Base-by-base conservation (phyloP, 2,797 vertebrate species). In the Coluber constrictor region DNA sequence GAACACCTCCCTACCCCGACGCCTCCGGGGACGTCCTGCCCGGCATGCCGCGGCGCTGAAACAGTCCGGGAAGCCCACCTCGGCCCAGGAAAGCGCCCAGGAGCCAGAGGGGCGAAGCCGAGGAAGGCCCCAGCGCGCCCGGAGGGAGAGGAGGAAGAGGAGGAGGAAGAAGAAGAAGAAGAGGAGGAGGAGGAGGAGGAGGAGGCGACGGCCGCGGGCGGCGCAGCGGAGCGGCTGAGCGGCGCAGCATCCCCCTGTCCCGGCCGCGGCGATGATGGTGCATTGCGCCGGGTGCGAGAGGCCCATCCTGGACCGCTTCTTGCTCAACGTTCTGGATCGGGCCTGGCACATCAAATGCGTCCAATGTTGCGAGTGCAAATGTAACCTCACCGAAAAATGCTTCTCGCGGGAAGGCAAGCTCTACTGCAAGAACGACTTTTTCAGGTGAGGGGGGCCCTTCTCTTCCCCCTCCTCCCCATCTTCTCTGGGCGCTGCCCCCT, bases 401-500 rank as follows among this genome's bases (percentile, higher is more conserved):
- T 99, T 99, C 96, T 99, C 99, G 95, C 98, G 99, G 94, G 99
- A 99, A 97, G 99, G 99, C 93, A 99, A 99, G 98, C 98, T 99
- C 95, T 99, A 99, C 98, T 99, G 99, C 98, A 99, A 99, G 97
- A 99, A 99, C 96, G 99, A 99, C 98, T 99, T 99, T 97, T 99
- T 99, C 98, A 98, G 99, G 99, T 99, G 98, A 99, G 99, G 97
- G n/a, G 90, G 90, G 13, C 29, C 29, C 63, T 70, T n/a, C 83
- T 2, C 18, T 29, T 18, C 13, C 0, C 9, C 55, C 23, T 7
- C 47, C 10, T 18, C 11, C 27, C 56, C 56, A 1, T 59, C 32
- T 7, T 25, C n/a, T 27, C 37, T n/a, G 7, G 7, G 18, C 51
- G 7, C 47, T 6, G 2, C 16, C 27, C 60, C 59, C 29, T 13